These are phyloP conservation scores for Hepsetus odoe DNA, from an alignment of 2,113 vertebrate genomes.

Conservation along the genomic window DNA sequence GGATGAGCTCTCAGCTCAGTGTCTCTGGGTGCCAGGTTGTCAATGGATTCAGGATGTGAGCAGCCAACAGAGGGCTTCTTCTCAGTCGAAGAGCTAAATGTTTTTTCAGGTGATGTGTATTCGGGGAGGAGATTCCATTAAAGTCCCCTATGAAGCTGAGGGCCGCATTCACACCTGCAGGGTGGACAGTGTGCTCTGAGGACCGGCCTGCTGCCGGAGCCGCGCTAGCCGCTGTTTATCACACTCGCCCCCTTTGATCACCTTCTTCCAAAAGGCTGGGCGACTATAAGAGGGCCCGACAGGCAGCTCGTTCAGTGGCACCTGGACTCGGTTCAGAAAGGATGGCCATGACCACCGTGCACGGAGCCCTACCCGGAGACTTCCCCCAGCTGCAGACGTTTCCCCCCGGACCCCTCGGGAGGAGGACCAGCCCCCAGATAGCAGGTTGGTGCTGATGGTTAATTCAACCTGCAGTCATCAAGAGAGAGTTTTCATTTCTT, in stretches of 20 bases:
- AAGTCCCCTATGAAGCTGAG: conserved; percentile 55
- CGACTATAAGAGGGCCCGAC: conserved; percentile 59
- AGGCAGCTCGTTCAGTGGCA: conserved; percentile 40
- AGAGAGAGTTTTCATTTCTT: too few relatives aligned
- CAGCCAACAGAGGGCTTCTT: conserved; percentile 12
- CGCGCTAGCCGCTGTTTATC: conserved; percentile 69
- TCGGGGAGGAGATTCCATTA: conserved; percentile 72
- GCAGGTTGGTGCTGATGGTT: conserved; percentile 62
- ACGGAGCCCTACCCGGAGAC: conserved; percentile 62
- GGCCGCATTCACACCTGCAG: conserved; percentile 69
- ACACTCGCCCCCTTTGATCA: conserved; percentile 77
- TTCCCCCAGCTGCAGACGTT: conserved; percentile 65
- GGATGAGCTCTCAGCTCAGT: not conserved
- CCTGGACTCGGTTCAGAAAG: conserved; percentile 9
- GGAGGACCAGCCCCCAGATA: conserved; percentile 48
- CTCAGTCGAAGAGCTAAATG: conserved; percentile 68
- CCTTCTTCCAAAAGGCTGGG: not conserved
- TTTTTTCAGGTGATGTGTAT: conserved; percentile 79
- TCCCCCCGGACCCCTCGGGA: conserved; percentile 60
- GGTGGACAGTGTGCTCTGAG: conserved; percentile 59
- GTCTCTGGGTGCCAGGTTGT: conserved; percentile 2
- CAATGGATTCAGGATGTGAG: conserved; percentile 52
- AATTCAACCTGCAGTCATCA: not conserved
- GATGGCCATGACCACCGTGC: conserved; percentile 67
- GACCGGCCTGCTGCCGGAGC: conserved; percentile 30